These are phyloP conservation scores for Anomalospiza imberbis DNA, from an alignment of 2,797 vertebrate genomes.

Conservation along the genomic window DNA sequence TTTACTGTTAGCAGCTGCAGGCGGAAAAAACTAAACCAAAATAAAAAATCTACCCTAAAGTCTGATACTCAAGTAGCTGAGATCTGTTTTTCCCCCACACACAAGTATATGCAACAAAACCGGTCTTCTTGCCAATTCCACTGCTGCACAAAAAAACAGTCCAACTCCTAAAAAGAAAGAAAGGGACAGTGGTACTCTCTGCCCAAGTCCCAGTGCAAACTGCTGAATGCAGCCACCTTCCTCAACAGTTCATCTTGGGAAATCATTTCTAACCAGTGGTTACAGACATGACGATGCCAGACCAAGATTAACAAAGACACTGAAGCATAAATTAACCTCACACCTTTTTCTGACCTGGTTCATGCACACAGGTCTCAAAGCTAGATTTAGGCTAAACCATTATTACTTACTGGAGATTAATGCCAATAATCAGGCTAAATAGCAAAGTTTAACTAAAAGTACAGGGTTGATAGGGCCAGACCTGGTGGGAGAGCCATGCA, in stretches of 20 bases:
- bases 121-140: not conserved
- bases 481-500: not conserved
- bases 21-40: not conserved
- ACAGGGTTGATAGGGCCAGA: not conserved
- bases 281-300: not conserved
- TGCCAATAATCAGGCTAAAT: not conserved
- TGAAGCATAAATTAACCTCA: not conserved
- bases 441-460: not conserved
- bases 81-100: not conserved
- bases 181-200: not conserved
- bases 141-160: not conserved
- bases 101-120: not conserved
- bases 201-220: not conserved
- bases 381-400: not conserved
- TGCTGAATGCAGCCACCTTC: not conserved
- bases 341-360: not conserved
- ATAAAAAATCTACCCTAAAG: not conserved
- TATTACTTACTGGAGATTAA: not conserved
- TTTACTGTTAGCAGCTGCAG: not conserved
- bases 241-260: not conserved
- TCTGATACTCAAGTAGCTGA: not conserved
- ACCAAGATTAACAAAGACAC: not conserved
- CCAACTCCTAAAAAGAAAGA: not conserved
- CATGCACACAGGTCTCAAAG: not conserved
- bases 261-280: not conserved